A percentile compares a stretch with the other conserved stretches of the same genome.
phyloP scores from a whole-genome alignment of 2,113 vertebrate species.

The Haplochromis vanheusdeni region DNA sequence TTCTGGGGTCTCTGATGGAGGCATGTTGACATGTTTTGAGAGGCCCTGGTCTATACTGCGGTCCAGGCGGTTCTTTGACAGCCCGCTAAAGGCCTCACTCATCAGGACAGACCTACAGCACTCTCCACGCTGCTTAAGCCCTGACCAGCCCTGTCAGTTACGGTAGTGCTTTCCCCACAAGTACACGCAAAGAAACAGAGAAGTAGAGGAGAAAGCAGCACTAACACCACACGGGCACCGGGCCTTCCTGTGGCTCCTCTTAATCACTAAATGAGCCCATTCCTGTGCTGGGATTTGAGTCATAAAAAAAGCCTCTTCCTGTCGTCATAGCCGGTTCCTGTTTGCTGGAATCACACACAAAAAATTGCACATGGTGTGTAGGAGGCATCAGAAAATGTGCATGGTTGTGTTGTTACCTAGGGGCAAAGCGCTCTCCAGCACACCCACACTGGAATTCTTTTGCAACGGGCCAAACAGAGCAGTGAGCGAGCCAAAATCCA shows the following conservation, averaged over 20 bases:
- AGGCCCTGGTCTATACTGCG: slow-evolving; percentile 12
- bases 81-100: background rate
- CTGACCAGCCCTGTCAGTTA: slow-evolving; percentile 18
- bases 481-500: slow-evolving; percentile 17
- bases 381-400: slow-evolving; percentile 41
- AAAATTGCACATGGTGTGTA: slow-evolving; percentile 43
- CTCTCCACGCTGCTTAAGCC: background rate
- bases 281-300: slow-evolving; percentile 66
- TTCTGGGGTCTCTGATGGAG: slow-evolving; percentile 29
- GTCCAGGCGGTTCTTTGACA: slow-evolving; percentile 12
- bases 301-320: slow-evolving; percentile 62
- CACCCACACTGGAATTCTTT: slow-evolving; percentile 49
- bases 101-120: background rate
- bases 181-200: background rate
- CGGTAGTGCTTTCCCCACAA: slow-evolving; percentile 13
- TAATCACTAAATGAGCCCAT: slow-evolving; percentile 66
- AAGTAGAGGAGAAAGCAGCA: background rate
- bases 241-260: slow-evolving; percentile 52
- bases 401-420: slow-evolving; percentile 44
- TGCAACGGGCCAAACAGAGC: slow-evolving; percentile 35
- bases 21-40: slow-evolving; percentile 45
- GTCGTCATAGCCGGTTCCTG: slow-evolving; percentile 44
- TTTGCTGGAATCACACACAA: slow-evolving; percentile 52
- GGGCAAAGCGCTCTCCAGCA: slow-evolving; percentile 41
- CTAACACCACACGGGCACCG: slow-evolving; percentile 9